Conservation (phyloP, 2,888 invertebrate species). For the Sesamia inferens region DNA sequence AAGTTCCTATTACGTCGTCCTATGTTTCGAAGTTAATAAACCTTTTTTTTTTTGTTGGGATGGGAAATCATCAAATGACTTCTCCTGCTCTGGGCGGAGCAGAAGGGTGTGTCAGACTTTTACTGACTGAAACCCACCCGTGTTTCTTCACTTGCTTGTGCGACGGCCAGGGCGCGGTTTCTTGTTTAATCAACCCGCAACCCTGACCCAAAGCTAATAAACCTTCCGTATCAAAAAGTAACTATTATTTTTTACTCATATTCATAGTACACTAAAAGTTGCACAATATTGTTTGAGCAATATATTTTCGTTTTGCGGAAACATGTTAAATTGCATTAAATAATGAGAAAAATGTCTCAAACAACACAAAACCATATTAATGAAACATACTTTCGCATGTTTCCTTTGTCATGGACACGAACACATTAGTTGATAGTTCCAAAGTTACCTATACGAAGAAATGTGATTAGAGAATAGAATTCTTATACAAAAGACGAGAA, state of each 20-base stretch:
- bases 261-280: neutral
- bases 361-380: neutral
- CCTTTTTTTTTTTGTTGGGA: too few relatives aligned
- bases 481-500: neutral
- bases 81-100: too few relatives aligned
- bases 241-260: neutral
- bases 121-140: too few relatives aligned
- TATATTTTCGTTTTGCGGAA: constrained; percentile 1
- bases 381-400: neutral
- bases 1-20: neutral
- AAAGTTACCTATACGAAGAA: neutral
- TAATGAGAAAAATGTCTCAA: neutral
- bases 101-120: too few relatives aligned
- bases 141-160: too few relatives aligned
- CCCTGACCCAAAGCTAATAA: too few relatives aligned
- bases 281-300: neutral
- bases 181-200: too few relatives aligned
- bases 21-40: neutral
- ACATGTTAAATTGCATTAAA: neutral
- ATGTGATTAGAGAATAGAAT: neutral
- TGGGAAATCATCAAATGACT: too few relatives aligned
- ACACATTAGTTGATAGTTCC: neutral
- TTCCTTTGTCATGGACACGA: neutral
- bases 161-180: too few relatives aligned
- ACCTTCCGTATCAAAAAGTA: neutral